A percentile compares a stretch with the other conserved stretches of the same genome.
Conservation (phyloP, 2,113 vertebrate species). For the Gambusia affinis region DNA sequence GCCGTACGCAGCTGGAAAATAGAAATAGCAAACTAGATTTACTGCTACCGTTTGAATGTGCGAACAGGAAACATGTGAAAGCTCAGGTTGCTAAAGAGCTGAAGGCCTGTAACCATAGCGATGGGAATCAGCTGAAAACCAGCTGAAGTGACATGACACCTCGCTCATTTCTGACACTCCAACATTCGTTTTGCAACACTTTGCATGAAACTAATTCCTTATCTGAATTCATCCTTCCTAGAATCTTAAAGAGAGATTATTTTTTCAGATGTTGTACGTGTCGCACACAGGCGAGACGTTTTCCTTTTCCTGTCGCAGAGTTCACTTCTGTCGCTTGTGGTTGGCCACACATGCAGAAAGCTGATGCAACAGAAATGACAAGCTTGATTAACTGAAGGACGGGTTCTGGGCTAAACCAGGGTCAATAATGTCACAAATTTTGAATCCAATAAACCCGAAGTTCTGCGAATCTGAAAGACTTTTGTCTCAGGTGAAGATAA, state of each 20-base stretch:
- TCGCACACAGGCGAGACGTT: background rate
- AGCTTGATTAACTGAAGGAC: background rate
- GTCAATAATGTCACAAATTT: background rate
- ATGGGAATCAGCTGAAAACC: too few species aligned
- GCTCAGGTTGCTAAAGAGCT: background rate
- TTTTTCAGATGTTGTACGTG: background rate
- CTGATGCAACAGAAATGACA: constrained; percentile 2
- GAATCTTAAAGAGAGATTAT: background rate
- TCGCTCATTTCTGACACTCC: background rate
- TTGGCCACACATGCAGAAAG: constrained; percentile 16
- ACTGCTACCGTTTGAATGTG: background rate
- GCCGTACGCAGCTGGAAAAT: too few species aligned
- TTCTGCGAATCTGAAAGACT: background rate
- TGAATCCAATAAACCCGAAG: background rate
- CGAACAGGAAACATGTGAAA: background rate
- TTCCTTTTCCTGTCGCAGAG: background rate
- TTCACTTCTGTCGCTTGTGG: constrained; percentile 4
- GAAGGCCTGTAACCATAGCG: too few species aligned
- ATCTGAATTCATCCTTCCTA: background rate
- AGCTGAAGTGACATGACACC: background rate
- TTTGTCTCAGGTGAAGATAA: too few species aligned
- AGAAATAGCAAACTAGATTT: background rate
- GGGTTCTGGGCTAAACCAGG: background rate
- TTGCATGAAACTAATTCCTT: background rate
- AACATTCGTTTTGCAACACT: background rate